phyloP scores from a whole-genome alignment of 2,888 invertebrate genomes.

The Rhimphoctona megacephalus region DNA sequence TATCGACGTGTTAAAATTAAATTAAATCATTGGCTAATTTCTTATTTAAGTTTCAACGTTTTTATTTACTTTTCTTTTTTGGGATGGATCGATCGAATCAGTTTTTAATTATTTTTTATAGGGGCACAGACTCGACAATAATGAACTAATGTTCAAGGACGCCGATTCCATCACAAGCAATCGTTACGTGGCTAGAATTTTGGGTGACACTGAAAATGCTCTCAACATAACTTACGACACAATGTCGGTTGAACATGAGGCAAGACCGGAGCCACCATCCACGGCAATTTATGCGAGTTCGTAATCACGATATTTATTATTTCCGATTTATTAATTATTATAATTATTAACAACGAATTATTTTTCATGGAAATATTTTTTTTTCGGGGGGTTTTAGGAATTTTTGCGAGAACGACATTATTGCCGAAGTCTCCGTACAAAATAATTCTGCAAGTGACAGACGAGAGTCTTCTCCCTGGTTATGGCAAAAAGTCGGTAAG shows the following conservation, averaged over 20 bases:
- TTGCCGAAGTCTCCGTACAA: conserved; percentile 85
- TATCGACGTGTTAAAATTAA: neutral
- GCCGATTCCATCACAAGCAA: conserved; percentile 84
- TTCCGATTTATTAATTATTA: neutral
- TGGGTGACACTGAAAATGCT: conserved; percentile 82
- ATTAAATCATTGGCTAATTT: neutral
- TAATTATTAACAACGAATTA: neutral
- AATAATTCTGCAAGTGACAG: conserved; percentile 86
- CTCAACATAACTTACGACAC: conserved; percentile 82
- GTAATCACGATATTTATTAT: conserved; percentile 58
- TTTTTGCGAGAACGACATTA: conserved; percentile 79
- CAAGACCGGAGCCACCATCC: conserved; percentile 74
- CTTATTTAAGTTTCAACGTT: neutral
- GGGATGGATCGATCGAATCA: neutral
- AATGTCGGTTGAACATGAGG: conserved; percentile 79
- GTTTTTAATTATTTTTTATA: conserved; percentile 69
- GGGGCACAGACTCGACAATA: conserved; percentile 82
- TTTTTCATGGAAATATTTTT: neutral
- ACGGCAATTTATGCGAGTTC: conserved; percentile 80
- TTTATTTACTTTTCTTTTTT: neutral
- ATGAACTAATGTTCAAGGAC: conserved; percentile 84
- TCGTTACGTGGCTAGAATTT: conserved; percentile 82
- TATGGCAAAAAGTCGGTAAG: conserved; percentile 84
- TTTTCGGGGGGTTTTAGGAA: conserved; percentile 68
- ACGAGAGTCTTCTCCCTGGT: conserved; percentile 85